Evolutionary conservation across 2,888 invertebrate genomes (phyloP), one percentile per base, ranked within the genome.

Genomic region (Odontomyia ornata): DNA sequence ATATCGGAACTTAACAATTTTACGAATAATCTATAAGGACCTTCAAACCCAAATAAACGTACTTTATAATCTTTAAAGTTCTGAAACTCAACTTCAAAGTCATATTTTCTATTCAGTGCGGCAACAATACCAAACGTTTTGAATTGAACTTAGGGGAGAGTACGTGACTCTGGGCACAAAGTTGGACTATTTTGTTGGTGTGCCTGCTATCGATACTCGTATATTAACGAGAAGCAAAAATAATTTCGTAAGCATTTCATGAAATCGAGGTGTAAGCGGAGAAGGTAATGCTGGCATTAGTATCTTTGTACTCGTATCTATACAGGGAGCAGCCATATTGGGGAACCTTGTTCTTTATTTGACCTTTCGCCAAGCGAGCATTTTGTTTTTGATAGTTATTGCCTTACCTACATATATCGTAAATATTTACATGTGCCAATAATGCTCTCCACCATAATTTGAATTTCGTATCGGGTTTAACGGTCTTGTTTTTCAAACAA

Each of bases 161-260:
- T 60, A 60, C 60, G 60, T 60, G 60, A 60, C 60, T 60, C 4
- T 15, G 7, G 5, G 60, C 60, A 60, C 60, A 60, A 21, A 60
- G 60, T 15, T 60, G 21, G 18, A 25, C 3, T 60, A 18, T 3
- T 60, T 60, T 30, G 21, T 23, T 64, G 15, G 27, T n/a, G 36
- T 36, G 64, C 30, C n/a, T 15, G 18, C 18, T 43, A 65, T 65
- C 28, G 43, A 43, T 36, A n/a, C n/a, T n/a, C n/a, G n/a, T n/a
- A 30, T 30, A n/a, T 28, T 5, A 65, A 36, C 65, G 65, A 65
- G 43, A 65, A 65, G 36, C 65, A 65, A 65, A 52, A 65, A 43
- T 43, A 65, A 65, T 65, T 65, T 65, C 65, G 65, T 65, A 65
- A 65, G 65, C 43, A 36, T 28, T 13, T 36, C 65, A 64, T 64